phyloP scores from a whole-genome alignment of 2,113 vertebrate genomes.

The Butorides virescens region DNA sequence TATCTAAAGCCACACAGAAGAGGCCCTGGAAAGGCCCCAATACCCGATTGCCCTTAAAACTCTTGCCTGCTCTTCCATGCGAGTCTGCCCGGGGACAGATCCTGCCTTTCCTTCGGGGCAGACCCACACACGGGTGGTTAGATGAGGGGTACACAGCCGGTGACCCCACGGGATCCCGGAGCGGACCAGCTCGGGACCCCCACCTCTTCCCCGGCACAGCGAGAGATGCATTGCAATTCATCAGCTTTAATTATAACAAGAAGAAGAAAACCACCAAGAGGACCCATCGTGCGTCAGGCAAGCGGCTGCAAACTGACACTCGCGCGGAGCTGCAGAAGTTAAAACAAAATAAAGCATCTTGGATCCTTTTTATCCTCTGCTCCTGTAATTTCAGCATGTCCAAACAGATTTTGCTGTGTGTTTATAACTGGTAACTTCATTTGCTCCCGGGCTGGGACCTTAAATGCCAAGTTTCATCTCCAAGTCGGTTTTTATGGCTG shows the following conservation, averaged over 20 bases:
- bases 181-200: neutral
- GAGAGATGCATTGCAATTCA: neutral
- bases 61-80: neutral
- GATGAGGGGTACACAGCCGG: neutral
- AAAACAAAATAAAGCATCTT: constrained; percentile 26
- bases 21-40: neutral
- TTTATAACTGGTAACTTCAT: constrained; percentile 67
- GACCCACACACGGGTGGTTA: fast-evolving
- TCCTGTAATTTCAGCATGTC: constrained; percentile 64
- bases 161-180: neutral
- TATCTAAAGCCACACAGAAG: neutral
- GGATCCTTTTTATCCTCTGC: constrained; percentile 61
- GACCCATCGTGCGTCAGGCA: neutral
- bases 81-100: neutral
- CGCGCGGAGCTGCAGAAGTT: neutral
- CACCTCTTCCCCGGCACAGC: neutral
- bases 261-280: neutral
- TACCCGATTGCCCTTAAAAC: neutral
- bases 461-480: constrained; percentile 65
- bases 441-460: constrained; percentile 63
- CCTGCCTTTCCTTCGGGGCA: neutral
- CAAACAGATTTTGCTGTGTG: constrained; percentile 65
- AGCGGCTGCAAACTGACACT: neutral
- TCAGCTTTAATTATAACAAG: neutral
- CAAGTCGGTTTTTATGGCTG: constrained; percentile 45